Evolutionary conservation across 2,888 invertebrate genomes (phyloP).

Genomic region (Hydriomena furcata): DNA sequence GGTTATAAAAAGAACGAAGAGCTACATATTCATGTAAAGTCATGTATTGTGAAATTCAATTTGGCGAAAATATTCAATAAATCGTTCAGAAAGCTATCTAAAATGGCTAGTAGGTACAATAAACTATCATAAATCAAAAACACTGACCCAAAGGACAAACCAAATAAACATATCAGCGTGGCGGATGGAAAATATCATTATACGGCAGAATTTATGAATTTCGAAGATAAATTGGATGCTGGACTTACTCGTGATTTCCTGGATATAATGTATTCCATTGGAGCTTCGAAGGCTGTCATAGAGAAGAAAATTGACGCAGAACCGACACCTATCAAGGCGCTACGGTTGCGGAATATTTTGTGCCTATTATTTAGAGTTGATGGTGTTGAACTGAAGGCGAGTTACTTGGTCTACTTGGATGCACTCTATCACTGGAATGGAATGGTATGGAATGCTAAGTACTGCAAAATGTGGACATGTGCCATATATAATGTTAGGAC

Average conservation of each 20-base stretch:
- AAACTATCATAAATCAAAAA: conserved; percentile 15
- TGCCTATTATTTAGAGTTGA: conserved; percentile 24
- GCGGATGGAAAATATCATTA: conserved; percentile 77
- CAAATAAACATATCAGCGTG: conserved; percentile 48
- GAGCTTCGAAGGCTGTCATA: conserved; percentile 69
- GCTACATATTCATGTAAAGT: no score
- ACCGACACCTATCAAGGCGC: conserved; percentile 37
- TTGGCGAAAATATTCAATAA: no score
- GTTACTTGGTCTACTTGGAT: conserved; percentile 4
- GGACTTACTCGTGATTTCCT: conserved; percentile 78
- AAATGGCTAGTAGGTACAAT: conserved; percentile 1
- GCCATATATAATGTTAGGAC: no score
- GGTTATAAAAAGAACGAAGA: no score
- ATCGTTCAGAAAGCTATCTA: no score
- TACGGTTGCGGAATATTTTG: conserved; percentile 27
- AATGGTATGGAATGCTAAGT: no score
- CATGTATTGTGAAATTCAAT: no score
- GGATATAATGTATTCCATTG: conserved; percentile 76
- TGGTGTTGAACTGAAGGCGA: conserved; percentile 11
- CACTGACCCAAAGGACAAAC: conserved; percentile 33
- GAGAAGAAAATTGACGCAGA: conserved; percentile 54
- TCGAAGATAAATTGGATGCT: conserved; percentile 77
- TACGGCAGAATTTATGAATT: conserved; percentile 75
- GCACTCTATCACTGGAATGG: no score
- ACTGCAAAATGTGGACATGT: no score